Percentiles rank a stretch among this genome's conserved stretches.
phyloP scores from a whole-genome alignment of 2,113 vertebrate species.

The Microtus montanus region DNA sequence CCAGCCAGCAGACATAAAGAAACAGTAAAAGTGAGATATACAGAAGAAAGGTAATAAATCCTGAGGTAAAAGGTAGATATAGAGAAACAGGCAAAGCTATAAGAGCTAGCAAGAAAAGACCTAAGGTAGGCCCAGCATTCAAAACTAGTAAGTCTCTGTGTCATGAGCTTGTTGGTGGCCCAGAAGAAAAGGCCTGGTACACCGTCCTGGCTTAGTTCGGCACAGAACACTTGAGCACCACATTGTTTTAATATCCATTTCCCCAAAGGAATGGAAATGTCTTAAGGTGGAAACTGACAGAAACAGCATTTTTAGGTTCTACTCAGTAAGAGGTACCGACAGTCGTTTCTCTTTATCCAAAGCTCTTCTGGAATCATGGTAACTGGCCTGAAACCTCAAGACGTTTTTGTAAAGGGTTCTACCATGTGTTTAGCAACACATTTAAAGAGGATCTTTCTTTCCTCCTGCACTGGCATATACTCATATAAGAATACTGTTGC shows the following conservation, averaged over 20 bases:
- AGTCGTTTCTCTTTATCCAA: constrained; percentile 60
- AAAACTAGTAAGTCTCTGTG: too few species aligned
- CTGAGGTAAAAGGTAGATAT: too few species aligned
- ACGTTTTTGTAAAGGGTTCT: constrained; percentile 78
- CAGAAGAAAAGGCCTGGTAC: too few species aligned
- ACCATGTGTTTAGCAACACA: constrained; percentile 82
- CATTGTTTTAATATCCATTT: neutral
- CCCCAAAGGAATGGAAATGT: neutral
- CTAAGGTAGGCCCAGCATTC: too few species aligned
- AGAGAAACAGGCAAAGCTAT: too few species aligned
- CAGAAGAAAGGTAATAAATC: too few species aligned
- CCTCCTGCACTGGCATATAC: constrained; percentile 65
- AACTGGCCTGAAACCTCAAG: constrained; percentile 75
- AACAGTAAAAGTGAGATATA: too few species aligned
- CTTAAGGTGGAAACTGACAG: neutral
- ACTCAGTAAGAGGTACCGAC: neutral
- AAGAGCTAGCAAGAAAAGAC: too few species aligned
- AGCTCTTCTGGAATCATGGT: constrained; percentile 65
- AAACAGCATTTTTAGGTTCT: constrained; percentile 54
- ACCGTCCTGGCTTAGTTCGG: neutral
- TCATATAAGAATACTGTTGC: constrained; percentile 62
- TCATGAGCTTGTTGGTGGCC: too few species aligned
- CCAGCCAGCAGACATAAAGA: too few species aligned
- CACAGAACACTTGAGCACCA: neutral
- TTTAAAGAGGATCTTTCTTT: constrained; percentile 83